phyloP scores from a whole-genome alignment of 2,888 invertebrate species.

The Brachylomia viminalis region DNA sequence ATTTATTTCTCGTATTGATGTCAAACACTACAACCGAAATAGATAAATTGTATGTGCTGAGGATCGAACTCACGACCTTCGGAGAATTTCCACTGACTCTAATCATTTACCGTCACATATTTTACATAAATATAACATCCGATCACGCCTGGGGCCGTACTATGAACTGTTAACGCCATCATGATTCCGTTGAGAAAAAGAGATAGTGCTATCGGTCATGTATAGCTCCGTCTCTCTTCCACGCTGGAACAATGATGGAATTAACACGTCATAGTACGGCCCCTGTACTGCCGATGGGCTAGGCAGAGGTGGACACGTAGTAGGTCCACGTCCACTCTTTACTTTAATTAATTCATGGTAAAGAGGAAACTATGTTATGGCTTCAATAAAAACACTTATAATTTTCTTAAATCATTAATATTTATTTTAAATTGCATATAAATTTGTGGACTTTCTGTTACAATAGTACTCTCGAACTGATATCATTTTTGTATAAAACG shows the following conservation, averaged over 20 bases:
- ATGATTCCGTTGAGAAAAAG: too few species aligned
- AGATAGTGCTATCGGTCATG: too few species aligned
- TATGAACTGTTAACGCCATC: too few species aligned
- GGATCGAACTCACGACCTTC: not conserved
- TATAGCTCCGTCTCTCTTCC: too few species aligned
- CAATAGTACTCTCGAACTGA: slow-evolving; percentile 89
- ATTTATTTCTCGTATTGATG: not conserved
- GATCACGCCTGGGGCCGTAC: not conserved
- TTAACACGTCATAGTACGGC: too few species aligned
- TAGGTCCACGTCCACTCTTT: too few species aligned
- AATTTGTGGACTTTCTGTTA: slow-evolving; percentile 91
- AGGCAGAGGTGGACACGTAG: too few species aligned
- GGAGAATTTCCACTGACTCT: not conserved
- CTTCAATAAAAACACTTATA: slow-evolving; percentile 74
- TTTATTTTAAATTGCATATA: slow-evolving; percentile 90
- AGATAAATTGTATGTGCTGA: not conserved
- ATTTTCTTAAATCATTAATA: slow-evolving; percentile 88
- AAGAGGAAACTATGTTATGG: not conserved
- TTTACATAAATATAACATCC: not conserved
- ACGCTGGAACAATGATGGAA: too few species aligned
- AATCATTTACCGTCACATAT: not conserved
- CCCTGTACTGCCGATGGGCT: too few species aligned
- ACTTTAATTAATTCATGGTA: not conserved
- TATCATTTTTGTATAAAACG: slow-evolving; percentile 88
- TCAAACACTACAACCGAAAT: not conserved